Evolutionary conservation across 2,113 vertebrate genomes (phyloP), one percentile per base, ranked within the genome.

Genomic region (Hemiscyllium ocellatum): DNA sequence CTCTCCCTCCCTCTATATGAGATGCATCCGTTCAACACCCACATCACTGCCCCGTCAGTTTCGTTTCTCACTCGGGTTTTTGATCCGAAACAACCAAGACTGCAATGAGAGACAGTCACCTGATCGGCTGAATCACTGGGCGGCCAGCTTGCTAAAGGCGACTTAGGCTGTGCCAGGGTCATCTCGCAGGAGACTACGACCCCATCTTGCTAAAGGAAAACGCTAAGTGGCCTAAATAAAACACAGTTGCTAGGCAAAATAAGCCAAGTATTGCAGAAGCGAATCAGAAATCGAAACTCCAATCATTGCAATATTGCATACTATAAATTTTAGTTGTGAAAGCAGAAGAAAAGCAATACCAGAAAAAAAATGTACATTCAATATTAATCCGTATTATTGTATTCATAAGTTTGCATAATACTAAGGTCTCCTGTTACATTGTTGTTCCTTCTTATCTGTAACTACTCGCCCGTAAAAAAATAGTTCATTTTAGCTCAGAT

Each of bases 21-120:
- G 56, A 61, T 61, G 56, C 56, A 61, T 61, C 33, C 52, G 52
- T 90, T 90, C 87, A 61, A 12, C 50, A 90, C 52, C 52, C 13
- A 50, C 86, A 17, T 26, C 29, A 61, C 29, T 61, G 24, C 15
- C 33, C 61, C 90, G 90, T 66, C 93, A 95, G 19, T 95, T 95
- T 95, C 93, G 93, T 69, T 95, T 95, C 69, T 95, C n/a, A 95
- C 47, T 95, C 68, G 22, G 65, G 91, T 42, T 69, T 29, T 66
- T 94, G 91, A 61, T 29, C n/a, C 65, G 65, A 70, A 17, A 26
- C 65, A 68, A 61, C 8, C 3, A 61, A 5, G 56, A 17, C 29
- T 33, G 52, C 13, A 61, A 17, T 90, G 22, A 90, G 56, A 61
- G 26, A 12, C 20, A 65, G 29, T 90, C 91, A 37, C 61, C 17